Conservation (phyloP, 2,113 vertebrate genomes). For the Colaptes auratus region DNA sequence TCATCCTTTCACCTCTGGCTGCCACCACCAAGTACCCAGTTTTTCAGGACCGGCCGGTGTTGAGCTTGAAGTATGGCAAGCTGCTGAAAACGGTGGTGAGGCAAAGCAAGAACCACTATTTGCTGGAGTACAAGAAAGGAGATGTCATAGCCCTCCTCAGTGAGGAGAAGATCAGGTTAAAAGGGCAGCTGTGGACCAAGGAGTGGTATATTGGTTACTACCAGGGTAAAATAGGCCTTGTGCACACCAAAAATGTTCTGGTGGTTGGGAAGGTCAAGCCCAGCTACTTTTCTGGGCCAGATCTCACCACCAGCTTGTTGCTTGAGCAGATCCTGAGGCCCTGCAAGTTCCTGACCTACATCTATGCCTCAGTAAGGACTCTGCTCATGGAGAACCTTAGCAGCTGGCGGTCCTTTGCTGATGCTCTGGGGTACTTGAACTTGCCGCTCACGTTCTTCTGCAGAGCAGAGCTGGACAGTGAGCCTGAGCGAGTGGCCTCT, state of each 20-base stretch:
- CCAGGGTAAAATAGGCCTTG: conserved; percentile 89
- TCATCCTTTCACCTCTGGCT: conserved; percentile 89
- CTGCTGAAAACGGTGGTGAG: conserved; percentile 92
- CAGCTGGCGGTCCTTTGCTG: conserved; percentile 91
- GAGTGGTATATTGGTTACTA: conserved; percentile 97
- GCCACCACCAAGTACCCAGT: conserved; percentile 87
- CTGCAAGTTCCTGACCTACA: conserved; percentile 96
- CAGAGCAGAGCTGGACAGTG: conserved; percentile 88
- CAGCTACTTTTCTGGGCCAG: conserved; percentile 83
- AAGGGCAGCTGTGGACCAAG: conserved; percentile 95
- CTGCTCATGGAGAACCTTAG: conserved; percentile 95
- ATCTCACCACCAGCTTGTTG: conserved; percentile 86
- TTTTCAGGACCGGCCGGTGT: conserved; percentile 89
- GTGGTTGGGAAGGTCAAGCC: conserved; percentile 88
- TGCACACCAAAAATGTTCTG: conserved; percentile 93
- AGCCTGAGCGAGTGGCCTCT: conserved; percentile 90
- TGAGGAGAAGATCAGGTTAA: conserved; percentile 92
- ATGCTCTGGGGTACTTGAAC: conserved; percentile 88
- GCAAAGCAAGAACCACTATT: conserved; percentile 92
- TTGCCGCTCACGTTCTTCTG: conserved; percentile 89
- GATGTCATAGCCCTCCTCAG: conserved; percentile 89
- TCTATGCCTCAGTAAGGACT: conserved; percentile 93
- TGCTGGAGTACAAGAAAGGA: conserved; percentile 95
- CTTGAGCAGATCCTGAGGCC: conserved; percentile 93
- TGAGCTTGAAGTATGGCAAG: conserved; percentile 90